Conservation (phyloP, 2,113 vertebrate genomes). For the Percina caprodes region DNA sequence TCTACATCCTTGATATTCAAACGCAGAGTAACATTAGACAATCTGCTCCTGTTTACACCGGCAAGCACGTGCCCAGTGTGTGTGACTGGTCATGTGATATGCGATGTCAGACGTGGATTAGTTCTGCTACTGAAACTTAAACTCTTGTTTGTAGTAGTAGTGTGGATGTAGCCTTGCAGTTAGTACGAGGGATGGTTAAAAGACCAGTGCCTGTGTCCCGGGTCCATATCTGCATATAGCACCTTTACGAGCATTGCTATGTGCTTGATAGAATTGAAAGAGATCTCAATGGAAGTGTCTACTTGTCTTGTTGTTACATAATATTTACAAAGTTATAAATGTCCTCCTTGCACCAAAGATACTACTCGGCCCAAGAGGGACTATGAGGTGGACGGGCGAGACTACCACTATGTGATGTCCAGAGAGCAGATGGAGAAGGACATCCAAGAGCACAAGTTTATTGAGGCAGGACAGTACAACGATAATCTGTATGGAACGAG, state of each 20-base stretch:
- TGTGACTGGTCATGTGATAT: too few species aligned
- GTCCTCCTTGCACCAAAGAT: slow-evolving; percentile 79
- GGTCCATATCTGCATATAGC: too few species aligned
- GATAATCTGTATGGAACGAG: slow-evolving; percentile 98
- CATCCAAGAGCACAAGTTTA: slow-evolving; percentile 99
- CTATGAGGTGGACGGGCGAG: slow-evolving; percentile 95
- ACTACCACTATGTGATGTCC: slow-evolving; percentile 97
- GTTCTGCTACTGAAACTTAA: too few species aligned
- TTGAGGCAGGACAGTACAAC: slow-evolving; percentile 98
- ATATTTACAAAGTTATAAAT: background rate
- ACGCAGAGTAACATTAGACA: too few species aligned
- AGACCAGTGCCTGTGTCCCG: too few species aligned
- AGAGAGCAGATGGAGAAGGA: slow-evolving; percentile 99
- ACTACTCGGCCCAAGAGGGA: slow-evolving; percentile 95
- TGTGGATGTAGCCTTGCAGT: too few species aligned
- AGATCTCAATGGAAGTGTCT: background rate
- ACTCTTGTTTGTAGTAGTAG: too few species aligned
- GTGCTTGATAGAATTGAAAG: background rate
- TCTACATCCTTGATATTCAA: too few species aligned
- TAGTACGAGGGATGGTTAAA: too few species aligned
- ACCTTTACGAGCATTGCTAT: background rate
- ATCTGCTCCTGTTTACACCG: too few species aligned
- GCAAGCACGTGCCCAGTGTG: too few species aligned
- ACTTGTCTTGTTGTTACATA: background rate
- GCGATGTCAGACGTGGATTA: too few species aligned